Conservation (phyloP, 2,888 invertebrate species). For the Drosophila neutralis region DNA sequence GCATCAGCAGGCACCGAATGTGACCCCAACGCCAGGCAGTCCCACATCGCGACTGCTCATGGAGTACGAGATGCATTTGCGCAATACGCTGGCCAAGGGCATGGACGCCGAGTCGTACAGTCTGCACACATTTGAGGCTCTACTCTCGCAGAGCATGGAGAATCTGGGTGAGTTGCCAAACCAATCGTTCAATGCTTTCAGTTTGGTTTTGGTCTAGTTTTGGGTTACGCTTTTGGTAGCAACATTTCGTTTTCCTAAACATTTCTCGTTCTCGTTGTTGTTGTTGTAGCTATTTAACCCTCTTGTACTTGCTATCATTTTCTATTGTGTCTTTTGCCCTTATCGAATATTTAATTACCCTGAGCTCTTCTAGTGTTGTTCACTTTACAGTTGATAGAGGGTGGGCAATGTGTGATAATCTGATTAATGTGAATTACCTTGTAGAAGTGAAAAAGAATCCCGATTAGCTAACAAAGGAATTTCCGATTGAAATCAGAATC, state of each 20-base stretch:
- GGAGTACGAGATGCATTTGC: constrained; percentile 96
- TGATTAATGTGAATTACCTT: constrained; percentile 60
- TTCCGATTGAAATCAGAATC: constrained; percentile 35
- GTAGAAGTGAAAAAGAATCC: background rate
- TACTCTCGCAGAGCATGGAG: constrained; percentile 97
- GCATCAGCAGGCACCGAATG: constrained; percentile 88
- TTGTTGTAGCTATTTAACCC: constrained; percentile 54
- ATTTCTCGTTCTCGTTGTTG: constrained; percentile 60
- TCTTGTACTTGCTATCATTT: constrained; percentile 33
- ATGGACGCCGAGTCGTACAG: constrained; percentile 98
- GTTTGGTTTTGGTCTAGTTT: constrained; percentile 35
- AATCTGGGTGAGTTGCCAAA: constrained; percentile 89
- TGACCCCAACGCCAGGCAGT: constrained; percentile 92
- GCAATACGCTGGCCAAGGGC: constrained; percentile 96
- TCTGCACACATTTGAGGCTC: constrained; percentile 96
- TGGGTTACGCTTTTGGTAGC: constrained; percentile 38
- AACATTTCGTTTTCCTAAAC: constrained; percentile 31
- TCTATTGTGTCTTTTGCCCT: constrained; percentile 37
- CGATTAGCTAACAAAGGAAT: constrained; percentile 39
- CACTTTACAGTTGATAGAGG: background rate
- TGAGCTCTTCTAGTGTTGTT: constrained; percentile 18
- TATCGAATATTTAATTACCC: constrained; percentile 78
- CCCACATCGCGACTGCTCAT: constrained; percentile 93
- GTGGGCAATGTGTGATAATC: constrained; percentile 57
- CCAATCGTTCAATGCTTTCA: background rate